Conservation (phyloP, 2,797 vertebrate genomes). For the Neostethus bicornis region DNA sequence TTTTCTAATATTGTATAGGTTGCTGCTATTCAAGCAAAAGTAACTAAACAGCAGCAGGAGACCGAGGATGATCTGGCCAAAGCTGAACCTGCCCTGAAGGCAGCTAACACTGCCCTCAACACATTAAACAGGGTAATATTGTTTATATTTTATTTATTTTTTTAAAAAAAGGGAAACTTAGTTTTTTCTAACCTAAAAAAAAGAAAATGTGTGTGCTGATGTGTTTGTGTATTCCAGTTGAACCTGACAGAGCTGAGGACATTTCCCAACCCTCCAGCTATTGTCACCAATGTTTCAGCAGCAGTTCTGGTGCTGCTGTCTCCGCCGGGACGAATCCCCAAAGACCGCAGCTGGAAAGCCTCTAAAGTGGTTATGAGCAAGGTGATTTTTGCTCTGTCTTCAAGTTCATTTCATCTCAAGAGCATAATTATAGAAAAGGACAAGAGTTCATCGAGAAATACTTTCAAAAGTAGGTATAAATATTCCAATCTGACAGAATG, state of each 20-base stretch:
- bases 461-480: not conserved
- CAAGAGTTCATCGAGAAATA: not conserved
- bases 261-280: constrained; percentile 77
- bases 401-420: not conserved
- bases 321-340: constrained; percentile 75
- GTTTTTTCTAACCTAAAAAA: too few relatives aligned
- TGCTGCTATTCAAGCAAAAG: constrained; percentile 78
- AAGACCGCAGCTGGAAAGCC: constrained; percentile 84
- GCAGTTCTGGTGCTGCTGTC: constrained; percentile 76
- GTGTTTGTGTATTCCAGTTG: constrained; percentile 61
- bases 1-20: constrained; percentile 61
- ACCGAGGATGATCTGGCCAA: constrained; percentile 81
- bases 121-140: constrained; percentile 81
- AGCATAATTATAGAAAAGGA: not conserved
- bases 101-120: constrained; percentile 78
- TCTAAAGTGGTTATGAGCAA: constrained; percentile 83
- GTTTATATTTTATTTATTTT: too few relatives aligned
- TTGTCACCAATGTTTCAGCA: constrained; percentile 72
- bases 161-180: too few relatives aligned
- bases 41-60: constrained; percentile 81
- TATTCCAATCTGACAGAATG: not conserved
- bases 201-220: constrained; percentile 25
- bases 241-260: constrained; percentile 83
- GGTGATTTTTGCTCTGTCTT: constrained; percentile 60
- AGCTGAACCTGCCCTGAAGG: constrained; percentile 77